These are phyloP conservation scores for Pollenia angustigena DNA, from an alignment of 2,888 invertebrate species.

Conservation along the genomic window DNA sequence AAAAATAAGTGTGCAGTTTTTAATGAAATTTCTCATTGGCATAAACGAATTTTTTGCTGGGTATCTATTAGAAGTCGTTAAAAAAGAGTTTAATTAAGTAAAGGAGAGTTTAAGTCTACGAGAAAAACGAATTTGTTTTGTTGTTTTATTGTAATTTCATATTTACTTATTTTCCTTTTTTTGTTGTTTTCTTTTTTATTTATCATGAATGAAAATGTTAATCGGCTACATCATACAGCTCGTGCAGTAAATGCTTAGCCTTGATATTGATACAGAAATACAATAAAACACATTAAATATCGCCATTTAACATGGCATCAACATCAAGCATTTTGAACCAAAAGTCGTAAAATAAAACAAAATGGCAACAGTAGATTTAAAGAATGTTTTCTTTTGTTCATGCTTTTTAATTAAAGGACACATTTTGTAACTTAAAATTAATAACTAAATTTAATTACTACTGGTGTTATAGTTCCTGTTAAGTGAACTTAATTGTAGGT, in stretches of 20 bases:
- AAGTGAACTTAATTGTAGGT: constrained; percentile 17
- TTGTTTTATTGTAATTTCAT: background rate
- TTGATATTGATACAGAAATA: constrained; percentile 51
- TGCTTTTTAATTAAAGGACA: background rate
- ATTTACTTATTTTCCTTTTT: background rate
- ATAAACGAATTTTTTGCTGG: no score
- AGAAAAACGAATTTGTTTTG: no score
- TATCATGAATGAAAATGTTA: constrained; percentile 45
- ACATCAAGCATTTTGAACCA: constrained; percentile 14
- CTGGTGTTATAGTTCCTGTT: background rate
- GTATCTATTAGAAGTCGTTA: no score
- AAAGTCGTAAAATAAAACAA: background rate
- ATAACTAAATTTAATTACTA: constrained; percentile 33
- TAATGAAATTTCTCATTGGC: no score
- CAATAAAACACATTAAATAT: constrained; percentile 26
- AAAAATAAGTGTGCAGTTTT: no score
- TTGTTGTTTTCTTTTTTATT: constrained; percentile 3
- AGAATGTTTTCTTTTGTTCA: constrained; percentile 6
- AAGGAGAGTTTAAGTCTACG: no score
- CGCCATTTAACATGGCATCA: constrained; percentile 31
- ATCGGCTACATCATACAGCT: background rate
- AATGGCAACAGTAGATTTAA: constrained; percentile 8
- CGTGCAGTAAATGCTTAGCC: constrained; percentile 37
- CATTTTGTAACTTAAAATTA: constrained; percentile 22
- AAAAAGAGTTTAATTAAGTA: no score